Evolutionary conservation across 2,797 vertebrate species (phyloP), one percentile per base, ranked within the genome.

Genomic region (Smutsia temminckii): DNA sequence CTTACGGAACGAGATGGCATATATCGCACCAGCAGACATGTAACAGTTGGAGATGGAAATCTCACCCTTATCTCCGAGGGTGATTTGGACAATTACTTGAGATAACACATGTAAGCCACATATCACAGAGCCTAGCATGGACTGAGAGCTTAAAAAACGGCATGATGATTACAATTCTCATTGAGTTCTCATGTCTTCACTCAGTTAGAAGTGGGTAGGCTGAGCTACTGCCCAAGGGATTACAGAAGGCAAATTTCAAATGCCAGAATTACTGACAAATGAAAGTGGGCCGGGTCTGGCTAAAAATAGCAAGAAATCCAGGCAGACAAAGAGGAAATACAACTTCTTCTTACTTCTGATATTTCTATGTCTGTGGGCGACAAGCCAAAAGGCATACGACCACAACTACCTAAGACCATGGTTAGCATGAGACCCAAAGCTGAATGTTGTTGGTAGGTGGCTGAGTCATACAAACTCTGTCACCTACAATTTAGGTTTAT

Each of bases 211-310:
- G 57, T 51, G 4, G 46, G n/a, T 29, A 80, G 80, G 20, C 27
- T 87, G 75, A 93, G n/a, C 27, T 27, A 32, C 27, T 77, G 16
- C n/a, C 79, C 10, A 40, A 49, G 25, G 20, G 75, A 81, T 77
- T 32, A 37, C 5, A 92, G 25, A 93, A 40, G n/a, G 42, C 27
- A 34, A 87, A 27, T 72, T 72, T 96, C 6, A 89, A 89, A 95
- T 51, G 34, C 27, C 25, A 12, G 59, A 84, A 34, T 71, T 89
- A 66, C 21, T n/a, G 49, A 78, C 59, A 80, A 83, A 72, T 79
- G 68, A 72, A 49, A 8, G 12, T 51, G 51, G 68, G 72, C 27
- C 23, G 53, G 27, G 6, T 80, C 34, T 94, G 49, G 21, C 49
- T 78, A 84, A 89, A 78, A 75, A 89, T 29, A 91, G 61, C 37